Percentiles rank a stretch among this genome's conserved stretches.
Evolutionary conservation across 2,888 invertebrate species (phyloP).

Genomic region (Sepiola atlantica): DNA sequence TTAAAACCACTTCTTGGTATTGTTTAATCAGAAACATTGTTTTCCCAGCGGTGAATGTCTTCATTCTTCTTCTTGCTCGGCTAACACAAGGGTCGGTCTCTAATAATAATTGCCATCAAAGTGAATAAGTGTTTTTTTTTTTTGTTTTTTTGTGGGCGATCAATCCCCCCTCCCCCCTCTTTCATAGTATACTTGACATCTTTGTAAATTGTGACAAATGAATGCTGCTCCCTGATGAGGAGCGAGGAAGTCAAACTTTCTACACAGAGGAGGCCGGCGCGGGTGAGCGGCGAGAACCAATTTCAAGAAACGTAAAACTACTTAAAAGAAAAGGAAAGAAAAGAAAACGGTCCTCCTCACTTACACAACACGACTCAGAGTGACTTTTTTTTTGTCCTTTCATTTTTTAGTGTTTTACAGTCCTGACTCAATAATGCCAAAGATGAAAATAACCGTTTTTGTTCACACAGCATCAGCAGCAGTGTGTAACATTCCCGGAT

Average conservation of each 20-base stretch:
- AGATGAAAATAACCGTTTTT: neutral
- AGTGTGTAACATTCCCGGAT: neutral
- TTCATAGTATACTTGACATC: neutral
- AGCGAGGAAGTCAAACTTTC: neutral
- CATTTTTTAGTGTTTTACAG: neutral
- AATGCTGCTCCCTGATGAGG: neutral
- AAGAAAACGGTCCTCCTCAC: neutral
- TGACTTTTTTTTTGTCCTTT: neutral
- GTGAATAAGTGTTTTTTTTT: neutral
- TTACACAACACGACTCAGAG: neutral
- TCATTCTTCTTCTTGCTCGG: neutral
- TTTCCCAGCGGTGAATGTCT: neutral
- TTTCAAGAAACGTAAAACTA: neutral
- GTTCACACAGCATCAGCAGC: neutral
- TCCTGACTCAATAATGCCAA: neutral
- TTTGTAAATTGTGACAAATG: neutral
- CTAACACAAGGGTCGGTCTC: neutral
- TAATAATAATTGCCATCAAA: neutral
- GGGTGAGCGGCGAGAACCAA: neutral
- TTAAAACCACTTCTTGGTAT: neutral
- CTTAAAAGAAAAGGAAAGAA: neutral
- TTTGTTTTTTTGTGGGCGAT: neutral
- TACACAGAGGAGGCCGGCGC: neutral
- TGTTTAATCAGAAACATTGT: conserved; percentile 34
- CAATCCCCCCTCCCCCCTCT: neutral